Conservation (phyloP, 2,113 vertebrate genomes). For the Rattus norvegicus region DNA sequence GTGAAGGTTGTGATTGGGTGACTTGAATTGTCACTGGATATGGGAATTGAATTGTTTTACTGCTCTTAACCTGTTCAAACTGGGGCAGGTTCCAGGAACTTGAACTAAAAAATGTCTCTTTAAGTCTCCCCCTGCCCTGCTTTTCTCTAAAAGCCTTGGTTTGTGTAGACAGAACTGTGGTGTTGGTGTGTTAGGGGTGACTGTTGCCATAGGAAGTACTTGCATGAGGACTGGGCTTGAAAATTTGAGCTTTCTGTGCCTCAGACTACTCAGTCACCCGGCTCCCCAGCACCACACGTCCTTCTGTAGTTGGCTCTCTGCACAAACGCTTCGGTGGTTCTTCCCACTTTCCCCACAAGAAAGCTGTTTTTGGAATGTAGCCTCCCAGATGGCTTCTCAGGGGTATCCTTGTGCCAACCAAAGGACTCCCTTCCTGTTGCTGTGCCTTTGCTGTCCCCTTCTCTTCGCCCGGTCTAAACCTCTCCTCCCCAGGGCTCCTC, state of each 20-base stretch:
- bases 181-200: neutral
- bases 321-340: neutral
- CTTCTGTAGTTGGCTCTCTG: neutral
- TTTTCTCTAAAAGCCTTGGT: neutral
- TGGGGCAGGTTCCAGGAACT: slow-evolving; percentile 63
- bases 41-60: slow-evolving; percentile 35
- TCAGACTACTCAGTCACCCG: neutral
- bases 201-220: slow-evolving; percentile 56
- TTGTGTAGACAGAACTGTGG: slow-evolving; percentile 26
- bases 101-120: slow-evolving; percentile 62
- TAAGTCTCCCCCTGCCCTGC: neutral
- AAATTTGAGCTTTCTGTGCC: neutral
- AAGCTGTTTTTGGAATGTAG: slow-evolving; percentile 1
- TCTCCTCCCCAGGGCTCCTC: neutral
- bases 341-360: neutral
- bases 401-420: neutral
- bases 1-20: slow-evolving; percentile 22
- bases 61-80: slow-evolving; percentile 41
- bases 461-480: too few relatives aligned
- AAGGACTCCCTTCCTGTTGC: slow-evolving; percentile 14
- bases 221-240: neutral
- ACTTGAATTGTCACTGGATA: slow-evolving; percentile 45
- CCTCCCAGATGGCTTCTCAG: neutral
- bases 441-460: slow-evolving; percentile 25
- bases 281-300: rapidly evolving